A percentile compares a stretch with the other conserved stretches of the same genome.
Evolutionary conservation across 2,113 vertebrate species (phyloP).

Genomic region (Dipodomys ordii): DNA sequence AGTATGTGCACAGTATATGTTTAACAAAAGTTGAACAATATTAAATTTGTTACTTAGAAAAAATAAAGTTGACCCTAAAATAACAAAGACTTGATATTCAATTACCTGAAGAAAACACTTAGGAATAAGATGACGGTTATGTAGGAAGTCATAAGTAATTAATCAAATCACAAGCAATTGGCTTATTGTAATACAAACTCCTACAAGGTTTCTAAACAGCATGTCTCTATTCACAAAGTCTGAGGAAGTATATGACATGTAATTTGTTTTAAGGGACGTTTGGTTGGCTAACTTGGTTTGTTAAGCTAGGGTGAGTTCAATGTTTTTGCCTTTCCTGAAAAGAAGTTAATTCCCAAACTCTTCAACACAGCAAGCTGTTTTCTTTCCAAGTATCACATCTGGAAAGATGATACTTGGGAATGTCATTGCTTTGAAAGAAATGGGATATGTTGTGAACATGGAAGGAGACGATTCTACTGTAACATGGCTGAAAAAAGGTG

Average conservation of each 20-base stretch:
- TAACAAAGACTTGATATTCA: slow-evolving; percentile 46
- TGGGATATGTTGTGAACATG: not conserved
- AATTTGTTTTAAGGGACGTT: slow-evolving; percentile 29
- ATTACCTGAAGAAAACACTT: slow-evolving; percentile 35
- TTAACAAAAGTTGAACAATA: not conserved
- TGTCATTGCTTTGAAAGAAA: slow-evolving; percentile 20
- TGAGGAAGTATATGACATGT: slow-evolving; percentile 29
- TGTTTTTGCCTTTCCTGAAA: not conserved
- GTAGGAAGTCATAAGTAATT: slow-evolving; percentile 50
- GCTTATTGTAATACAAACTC: slow-evolving; percentile 48
- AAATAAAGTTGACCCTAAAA: slow-evolving; percentile 43
- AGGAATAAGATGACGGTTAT: slow-evolving; percentile 52
- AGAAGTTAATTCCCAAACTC: not conserved
- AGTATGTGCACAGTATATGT: slow-evolving; percentile 5
- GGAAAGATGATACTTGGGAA: slow-evolving; percentile 2
- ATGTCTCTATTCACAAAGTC: not conserved
- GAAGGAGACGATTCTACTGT: not conserved
- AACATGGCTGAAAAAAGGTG: not conserved
- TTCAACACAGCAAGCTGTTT: slow-evolving; percentile 19
- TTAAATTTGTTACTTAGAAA: slow-evolving; percentile 15
- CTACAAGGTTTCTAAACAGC: slow-evolving; percentile 23
- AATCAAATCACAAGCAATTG: slow-evolving; percentile 34
- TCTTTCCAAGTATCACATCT: slow-evolving; percentile 24
- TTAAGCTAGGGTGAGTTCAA: slow-evolving; percentile 39
- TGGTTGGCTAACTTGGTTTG: slow-evolving; percentile 23